Percentiles rank a stretch among this genome's conserved stretches.
Conservation (phyloP, 1,140 invertebrate genomes). For the Eupristina koningsbergeri region DNA sequence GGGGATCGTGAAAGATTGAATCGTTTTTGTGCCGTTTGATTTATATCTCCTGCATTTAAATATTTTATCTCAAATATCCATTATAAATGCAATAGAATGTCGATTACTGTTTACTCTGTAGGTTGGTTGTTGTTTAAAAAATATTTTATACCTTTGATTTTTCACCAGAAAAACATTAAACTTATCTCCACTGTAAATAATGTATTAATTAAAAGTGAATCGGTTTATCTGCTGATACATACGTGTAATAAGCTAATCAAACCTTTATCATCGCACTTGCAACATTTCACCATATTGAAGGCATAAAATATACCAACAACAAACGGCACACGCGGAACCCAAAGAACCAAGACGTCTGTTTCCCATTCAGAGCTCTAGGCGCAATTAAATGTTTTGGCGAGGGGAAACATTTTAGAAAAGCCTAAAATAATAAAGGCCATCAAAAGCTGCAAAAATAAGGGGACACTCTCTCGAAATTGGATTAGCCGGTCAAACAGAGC, state of each 20-base stretch:
- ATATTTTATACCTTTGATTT: not conserved
- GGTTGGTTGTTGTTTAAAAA: not conserved
- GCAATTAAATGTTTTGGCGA: conserved; percentile 12
- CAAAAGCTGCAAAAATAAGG: not conserved
- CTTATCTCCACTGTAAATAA: not conserved
- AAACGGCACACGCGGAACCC: not conserved
- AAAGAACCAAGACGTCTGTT: not conserved
- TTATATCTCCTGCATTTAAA: too few relatives aligned
- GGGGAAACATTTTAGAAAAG: conserved; percentile 19
- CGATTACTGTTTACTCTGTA: too few relatives aligned
- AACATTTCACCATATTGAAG: too few relatives aligned
- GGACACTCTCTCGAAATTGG: not conserved
- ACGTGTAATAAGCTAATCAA: not conserved
- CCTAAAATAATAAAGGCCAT: conserved; percentile 39
- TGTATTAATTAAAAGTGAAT: not conserved
- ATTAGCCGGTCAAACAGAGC: conserved; percentile 35
- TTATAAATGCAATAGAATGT: not conserved
- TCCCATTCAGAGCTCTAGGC: not conserved
- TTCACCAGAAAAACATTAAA: not conserved
- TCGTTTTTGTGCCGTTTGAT: too few relatives aligned
- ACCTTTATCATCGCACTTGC: not conserved
- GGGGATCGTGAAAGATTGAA: too few relatives aligned
- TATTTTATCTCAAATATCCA: not conserved
- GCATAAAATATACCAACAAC: too few relatives aligned
- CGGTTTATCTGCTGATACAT: not conserved